Evolutionary conservation across 1,140 invertebrate genomes (phyloP).

Genomic region (Drosophila lacteicornis): DNA sequence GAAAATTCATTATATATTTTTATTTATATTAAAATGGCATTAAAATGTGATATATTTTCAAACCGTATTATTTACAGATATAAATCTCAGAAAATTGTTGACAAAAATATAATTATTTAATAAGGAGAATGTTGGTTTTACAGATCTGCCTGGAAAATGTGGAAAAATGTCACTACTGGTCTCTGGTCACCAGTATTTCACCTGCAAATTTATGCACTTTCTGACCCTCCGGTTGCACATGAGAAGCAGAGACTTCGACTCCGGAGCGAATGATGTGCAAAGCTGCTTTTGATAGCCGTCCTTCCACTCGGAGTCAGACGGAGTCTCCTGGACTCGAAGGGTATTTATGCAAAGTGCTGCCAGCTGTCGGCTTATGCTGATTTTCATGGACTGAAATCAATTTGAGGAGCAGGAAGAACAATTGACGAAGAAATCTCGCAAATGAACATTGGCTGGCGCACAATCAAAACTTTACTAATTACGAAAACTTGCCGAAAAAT

Average conservation of each 20-base stretch:
- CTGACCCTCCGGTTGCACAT: slow-evolving; percentile 52
- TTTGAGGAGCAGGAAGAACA: slow-evolving; percentile 25
- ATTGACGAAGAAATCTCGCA: slow-evolving; percentile 40
- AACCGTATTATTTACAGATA: no score
- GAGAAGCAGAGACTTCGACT: slow-evolving; percentile 18
- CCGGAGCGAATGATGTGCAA: slow-evolving; percentile 66
- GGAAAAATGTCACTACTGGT: neutral
- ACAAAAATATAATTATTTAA: no score
- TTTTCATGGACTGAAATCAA: slow-evolving; percentile 71
- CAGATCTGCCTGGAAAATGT: no score
- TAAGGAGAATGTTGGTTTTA: no score
- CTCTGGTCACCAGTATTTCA: slow-evolving; percentile 4
- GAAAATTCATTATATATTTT: no score
- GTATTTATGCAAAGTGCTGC: slow-evolving; percentile 74
- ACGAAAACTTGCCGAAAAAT: slow-evolving; percentile 81
- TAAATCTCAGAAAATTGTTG: no score
- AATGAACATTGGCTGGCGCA: slow-evolving; percentile 61
- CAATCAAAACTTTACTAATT: slow-evolving; percentile 84
- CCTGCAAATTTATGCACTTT: slow-evolving; percentile 70
- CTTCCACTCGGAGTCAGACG: slow-evolving; percentile 24
- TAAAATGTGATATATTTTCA: no score
- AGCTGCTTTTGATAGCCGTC: slow-evolving; percentile 66
- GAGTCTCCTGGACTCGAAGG: slow-evolving; percentile 13
- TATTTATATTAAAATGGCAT: no score
- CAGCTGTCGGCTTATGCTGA: slow-evolving; percentile 71